Percentiles rank a stretch among this genome's conserved stretches.
Evolutionary conservation across 2,888 invertebrate genomes (phyloP).

Genomic region (Trichogramma dendrolimi): DNA sequence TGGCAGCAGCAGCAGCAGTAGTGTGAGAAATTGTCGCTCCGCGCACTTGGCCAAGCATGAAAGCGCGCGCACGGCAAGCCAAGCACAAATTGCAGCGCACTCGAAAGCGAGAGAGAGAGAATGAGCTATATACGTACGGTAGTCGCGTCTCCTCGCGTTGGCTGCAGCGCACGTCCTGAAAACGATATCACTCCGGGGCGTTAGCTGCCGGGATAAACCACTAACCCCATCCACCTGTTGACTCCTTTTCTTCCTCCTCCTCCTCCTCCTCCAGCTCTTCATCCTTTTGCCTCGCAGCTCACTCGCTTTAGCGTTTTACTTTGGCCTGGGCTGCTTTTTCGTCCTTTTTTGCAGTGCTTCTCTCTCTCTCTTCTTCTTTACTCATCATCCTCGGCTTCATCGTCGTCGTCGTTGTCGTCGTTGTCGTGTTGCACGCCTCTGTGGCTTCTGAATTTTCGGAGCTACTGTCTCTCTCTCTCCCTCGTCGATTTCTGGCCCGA

Average conservation of each 20-base stretch:
- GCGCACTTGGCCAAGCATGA: no score
- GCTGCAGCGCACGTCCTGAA: slow-evolving; percentile 33
- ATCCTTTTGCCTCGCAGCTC: slow-evolving; percentile 21
- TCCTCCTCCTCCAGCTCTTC: slow-evolving; percentile 40
- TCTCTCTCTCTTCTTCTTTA: not conserved
- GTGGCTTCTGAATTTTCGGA: no score
- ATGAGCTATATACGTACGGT: not conserved
- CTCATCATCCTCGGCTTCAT: slow-evolving; percentile 20
- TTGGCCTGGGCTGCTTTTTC: not conserved
- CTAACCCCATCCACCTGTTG: slow-evolving; percentile 53
- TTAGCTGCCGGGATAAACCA: slow-evolving; percentile 49
- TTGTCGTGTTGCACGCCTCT: no score
- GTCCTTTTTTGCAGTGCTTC: no score
- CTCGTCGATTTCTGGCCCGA: no score
- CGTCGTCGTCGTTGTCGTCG: no score
- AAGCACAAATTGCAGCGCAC: no score
- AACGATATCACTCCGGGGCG: slow-evolving; percentile 47
- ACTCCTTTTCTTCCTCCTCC: slow-evolving; percentile 29
- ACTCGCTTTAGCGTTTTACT: slow-evolving; percentile 6
- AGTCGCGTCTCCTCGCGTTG: slow-evolving; percentile 19
- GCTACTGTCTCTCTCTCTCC: no score
- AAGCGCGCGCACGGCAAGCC: no score
- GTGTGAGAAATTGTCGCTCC: no score
- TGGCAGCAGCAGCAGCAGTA: no score
- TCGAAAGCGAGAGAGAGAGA: not conserved